Percentiles rank a stretch among this genome's conserved stretches.
Evolutionary conservation across 2,113 vertebrate genomes (phyloP).

Genomic region (Coracopsis vasa): DNA sequence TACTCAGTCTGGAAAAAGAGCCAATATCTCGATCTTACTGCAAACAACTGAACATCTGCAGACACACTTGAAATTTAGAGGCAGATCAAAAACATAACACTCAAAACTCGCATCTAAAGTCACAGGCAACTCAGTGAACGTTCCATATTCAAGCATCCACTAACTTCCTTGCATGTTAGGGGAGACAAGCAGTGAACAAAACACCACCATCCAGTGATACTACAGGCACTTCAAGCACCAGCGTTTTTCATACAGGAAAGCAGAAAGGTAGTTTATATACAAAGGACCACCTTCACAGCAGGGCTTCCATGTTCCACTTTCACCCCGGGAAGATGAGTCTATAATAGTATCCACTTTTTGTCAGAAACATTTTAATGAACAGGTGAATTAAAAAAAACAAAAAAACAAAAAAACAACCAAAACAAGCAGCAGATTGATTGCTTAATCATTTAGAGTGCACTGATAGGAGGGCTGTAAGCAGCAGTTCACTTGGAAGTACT

Average conservation of each 20-base stretch:
- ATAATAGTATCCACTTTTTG: neutral
- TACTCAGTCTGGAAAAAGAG: neutral
- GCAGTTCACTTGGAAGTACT: neutral
- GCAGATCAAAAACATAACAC: neutral
- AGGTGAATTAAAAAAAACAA: too few relatives aligned
- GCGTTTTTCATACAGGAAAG: neutral
- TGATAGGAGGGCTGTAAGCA: fast-evolving
- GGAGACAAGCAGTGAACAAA: neutral
- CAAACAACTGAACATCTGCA: neutral
- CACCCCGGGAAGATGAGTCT: neutral
- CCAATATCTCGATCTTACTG: neutral
- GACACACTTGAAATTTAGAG: neutral
- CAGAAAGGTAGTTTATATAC: neutral
- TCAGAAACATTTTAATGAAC: neutral
- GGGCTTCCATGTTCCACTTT: neutral
- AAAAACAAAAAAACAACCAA: neutral
- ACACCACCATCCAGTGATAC: neutral
- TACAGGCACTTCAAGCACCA: neutral
- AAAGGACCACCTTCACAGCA: neutral
- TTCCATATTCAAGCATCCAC: neutral
- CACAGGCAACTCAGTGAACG: neutral
- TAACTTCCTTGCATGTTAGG: neutral
- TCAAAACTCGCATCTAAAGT: neutral
- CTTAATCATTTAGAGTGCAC: neutral
- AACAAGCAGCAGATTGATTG: neutral